phyloP scores from a whole-genome alignment of 1,140 invertebrate genomes.

The Papilio polytes region DNA sequence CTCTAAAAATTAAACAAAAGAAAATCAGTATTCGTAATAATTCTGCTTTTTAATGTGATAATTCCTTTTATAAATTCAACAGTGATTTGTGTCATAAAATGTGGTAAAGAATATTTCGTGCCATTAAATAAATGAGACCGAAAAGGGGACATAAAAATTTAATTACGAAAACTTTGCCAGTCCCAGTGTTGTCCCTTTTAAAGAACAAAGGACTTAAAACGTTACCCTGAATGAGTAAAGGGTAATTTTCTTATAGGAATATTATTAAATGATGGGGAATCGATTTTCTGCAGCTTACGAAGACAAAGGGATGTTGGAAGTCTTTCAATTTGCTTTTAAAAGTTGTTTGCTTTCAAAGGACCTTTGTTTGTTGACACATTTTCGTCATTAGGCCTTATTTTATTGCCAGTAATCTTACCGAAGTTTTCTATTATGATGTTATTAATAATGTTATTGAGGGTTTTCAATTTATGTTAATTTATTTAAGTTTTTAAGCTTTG shows the following conservation, averaged over 20 bases:
- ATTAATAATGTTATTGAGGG: conserved; percentile 22
- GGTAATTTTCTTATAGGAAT: conserved; percentile 70
- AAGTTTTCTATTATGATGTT: conserved; percentile 27
- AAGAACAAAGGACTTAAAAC: conserved; percentile 65
- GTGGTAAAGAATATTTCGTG: conserved; percentile 58
- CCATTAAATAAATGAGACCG: conserved; percentile 56
- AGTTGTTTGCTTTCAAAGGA: conserved; percentile 49
- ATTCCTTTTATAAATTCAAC: conserved; percentile 39
- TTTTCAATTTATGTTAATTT: not conserved
- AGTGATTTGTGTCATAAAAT: conserved; percentile 43
- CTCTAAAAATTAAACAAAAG: too few relatives aligned
- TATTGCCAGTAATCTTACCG: conserved; percentile 33
- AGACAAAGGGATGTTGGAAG: conserved; percentile 57
- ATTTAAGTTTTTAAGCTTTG: not conserved
- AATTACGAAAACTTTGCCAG: conserved; percentile 71
- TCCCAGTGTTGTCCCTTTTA: conserved; percentile 48
- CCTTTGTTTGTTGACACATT: conserved; percentile 55
- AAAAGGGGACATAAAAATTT: conserved; percentile 71
- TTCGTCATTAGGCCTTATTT: conserved; percentile 42
- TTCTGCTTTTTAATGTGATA: conserved; percentile 39
- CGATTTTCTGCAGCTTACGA: conserved; percentile 59
- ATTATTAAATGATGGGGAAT: conserved; percentile 72
- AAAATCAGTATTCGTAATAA: too few relatives aligned
- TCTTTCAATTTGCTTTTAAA: conserved; percentile 60
- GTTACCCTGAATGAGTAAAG: conserved; percentile 50